Evolutionary conservation across 2,113 vertebrate genomes (phyloP), one percentile per base, ranked within the genome.

Genomic region (Zingel zingel): DNA sequence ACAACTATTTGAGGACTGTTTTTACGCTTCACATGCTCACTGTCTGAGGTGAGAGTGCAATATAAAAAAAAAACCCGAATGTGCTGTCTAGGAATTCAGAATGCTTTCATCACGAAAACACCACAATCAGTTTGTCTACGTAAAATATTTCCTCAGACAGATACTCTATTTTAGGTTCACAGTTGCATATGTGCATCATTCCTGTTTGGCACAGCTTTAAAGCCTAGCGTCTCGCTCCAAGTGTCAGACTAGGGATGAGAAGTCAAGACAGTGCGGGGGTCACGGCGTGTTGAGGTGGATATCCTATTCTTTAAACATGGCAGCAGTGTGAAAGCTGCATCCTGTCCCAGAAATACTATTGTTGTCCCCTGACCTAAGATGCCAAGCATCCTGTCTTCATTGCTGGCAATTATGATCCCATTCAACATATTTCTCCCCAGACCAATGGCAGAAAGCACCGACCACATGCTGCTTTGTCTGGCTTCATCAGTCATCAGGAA

Each of bases 281-380:
- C 11, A n/a, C 2, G 65, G 3, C 10, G 50, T 39, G 85, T 71
- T 19, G 76, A 87, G 65, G 74, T 87, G 89, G 88, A 91, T 83
- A 81, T 93, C 91, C 92, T 93, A 86, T 83, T 64, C 57, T 68
- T 6, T 30, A 48, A 85, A 27, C 11, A 2, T 39, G 27, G 77
- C 64, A 67, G 19, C 66, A 66, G 81, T 81, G 79, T 85, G 90
- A 93, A 39, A 92, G 88, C 86, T 92, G 89, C 89, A 91, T 95
- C 94, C 94, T 93, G 93, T 84, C 54, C 33, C 84, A 71, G 27
- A 79, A 58, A 47, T 16, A 71, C 87, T 83, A 87, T 89, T 92
- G 86, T 86, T 88, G 67, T 76, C 87, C 61, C 57, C 65, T 62
- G 81, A 75, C 82, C 82, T 0, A 5, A 23, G 48, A 47, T 39